Evolutionary conservation across 2,113 vertebrate genomes (phyloP).

Genomic region (Aldabrachelys gigantea): DNA sequence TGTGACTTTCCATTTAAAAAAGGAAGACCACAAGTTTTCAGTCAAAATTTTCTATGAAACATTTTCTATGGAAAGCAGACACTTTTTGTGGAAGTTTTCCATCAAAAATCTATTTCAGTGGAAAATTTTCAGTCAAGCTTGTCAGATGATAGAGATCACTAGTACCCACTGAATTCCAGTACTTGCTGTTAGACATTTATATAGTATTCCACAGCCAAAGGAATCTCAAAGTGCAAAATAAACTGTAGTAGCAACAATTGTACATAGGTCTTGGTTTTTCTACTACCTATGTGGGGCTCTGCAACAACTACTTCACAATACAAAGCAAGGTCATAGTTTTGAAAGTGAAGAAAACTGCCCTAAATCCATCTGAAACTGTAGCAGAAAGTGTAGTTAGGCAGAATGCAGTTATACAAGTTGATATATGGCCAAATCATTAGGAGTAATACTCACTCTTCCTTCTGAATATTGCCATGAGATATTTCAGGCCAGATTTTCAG

Average conservation of each 20-base stretch:
- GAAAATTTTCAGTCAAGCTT: background rate
- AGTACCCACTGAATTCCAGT: background rate
- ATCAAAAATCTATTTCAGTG: background rate
- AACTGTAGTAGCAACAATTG: background rate
- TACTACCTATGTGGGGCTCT: background rate
- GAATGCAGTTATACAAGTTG: fast-evolving
- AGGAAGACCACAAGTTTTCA: background rate
- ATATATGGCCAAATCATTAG: fast-evolving
- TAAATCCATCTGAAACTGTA: background rate
- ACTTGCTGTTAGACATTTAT: background rate
- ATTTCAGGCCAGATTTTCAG: fast-evolving
- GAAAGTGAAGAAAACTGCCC: fast-evolving
- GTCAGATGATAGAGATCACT: background rate
- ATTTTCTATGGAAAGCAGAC: background rate
- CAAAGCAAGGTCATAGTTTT: background rate
- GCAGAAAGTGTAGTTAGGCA: fast-evolving
- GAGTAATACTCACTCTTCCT: background rate
- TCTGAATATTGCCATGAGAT: fast-evolving
- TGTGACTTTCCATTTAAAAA: background rate
- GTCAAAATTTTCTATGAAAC: background rate
- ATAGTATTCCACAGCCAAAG: background rate
- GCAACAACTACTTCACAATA: background rate
- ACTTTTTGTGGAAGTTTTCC: background rate
- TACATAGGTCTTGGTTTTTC: background rate
- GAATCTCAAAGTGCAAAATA: background rate